Evolutionary conservation across 2,888 invertebrate species (phyloP).

Genomic region (Platycnemis pennipes): DNA sequence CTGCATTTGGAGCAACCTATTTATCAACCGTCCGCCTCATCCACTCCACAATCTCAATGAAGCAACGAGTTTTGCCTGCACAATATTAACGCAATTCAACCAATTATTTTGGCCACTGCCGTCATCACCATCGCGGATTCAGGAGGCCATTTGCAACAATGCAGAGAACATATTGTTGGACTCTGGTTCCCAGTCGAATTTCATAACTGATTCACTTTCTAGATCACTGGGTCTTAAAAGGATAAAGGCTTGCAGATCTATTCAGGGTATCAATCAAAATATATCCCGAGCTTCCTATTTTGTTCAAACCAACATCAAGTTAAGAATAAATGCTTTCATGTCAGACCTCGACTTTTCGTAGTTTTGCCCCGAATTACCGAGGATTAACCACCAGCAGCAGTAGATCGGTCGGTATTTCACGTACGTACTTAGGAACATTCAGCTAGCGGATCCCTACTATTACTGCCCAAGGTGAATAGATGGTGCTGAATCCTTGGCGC

Average conservation of each 20-base stretch:
- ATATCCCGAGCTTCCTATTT: not conserved
- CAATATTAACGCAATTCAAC: not conserved
- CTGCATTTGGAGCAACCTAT: not conserved
- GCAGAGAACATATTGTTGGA: slow-evolving; percentile 1
- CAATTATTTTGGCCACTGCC: slow-evolving; percentile 33
- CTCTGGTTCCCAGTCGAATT: not conserved
- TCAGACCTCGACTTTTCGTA: too few species aligned
- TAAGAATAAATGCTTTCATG: not conserved
- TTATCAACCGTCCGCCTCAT: not conserved
- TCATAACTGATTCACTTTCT: slow-evolving; percentile 26
- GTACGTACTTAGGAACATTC: not conserved
- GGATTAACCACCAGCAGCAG: too few species aligned
- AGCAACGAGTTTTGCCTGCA: not conserved
- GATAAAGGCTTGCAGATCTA: not conserved
- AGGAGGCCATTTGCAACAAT: not conserved
- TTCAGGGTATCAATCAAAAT: slow-evolving; percentile 1
- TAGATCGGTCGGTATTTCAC: not conserved
- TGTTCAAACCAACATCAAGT: not conserved
- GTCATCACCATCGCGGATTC: slow-evolving; percentile 19
- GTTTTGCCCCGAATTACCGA: too few species aligned
- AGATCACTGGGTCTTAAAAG: not conserved
- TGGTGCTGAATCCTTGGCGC: slow-evolving; percentile 4
- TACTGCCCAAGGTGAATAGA: not conserved
- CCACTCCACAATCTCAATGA: not conserved
- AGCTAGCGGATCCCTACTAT: not conserved